A percentile compares a stretch with the other conserved stretches of the same genome.
Evolutionary conservation across 2,888 invertebrate genomes (phyloP).

Genomic region (Suillia variegata): DNA sequence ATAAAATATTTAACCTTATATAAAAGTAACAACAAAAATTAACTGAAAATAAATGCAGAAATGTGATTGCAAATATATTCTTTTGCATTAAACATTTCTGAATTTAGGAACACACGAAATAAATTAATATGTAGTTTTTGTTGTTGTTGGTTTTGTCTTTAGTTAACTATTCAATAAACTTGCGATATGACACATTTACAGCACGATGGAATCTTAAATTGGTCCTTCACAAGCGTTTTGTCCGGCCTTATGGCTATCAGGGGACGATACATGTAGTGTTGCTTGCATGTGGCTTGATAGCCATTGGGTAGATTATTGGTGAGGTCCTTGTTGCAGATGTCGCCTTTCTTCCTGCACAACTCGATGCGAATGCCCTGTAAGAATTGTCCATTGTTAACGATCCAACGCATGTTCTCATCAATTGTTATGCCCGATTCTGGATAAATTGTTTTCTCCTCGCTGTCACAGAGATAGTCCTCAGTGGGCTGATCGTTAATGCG

Average conservation of each 20-base stretch:
- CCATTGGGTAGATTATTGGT: constrained; percentile 41
- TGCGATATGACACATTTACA: constrained; percentile 69
- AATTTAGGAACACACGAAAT: no score
- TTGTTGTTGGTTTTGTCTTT: no score
- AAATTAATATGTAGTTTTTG: no score
- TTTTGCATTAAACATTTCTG: no score
- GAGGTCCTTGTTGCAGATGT: constrained; percentile 61
- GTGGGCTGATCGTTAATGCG: constrained; percentile 58
- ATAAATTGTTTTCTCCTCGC: constrained; percentile 62
- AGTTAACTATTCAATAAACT: no score
- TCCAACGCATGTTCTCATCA: constrained; percentile 69
- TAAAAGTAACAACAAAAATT: no score
- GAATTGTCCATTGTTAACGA: constrained; percentile 72
- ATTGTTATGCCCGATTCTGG: constrained; percentile 69
- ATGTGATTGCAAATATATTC: no score
- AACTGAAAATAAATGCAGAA: no score
- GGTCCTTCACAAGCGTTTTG: constrained; percentile 60
- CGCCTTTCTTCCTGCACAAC: constrained; percentile 66
- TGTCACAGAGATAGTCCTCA: constrained; percentile 62
- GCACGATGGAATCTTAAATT: constrained; percentile 73
- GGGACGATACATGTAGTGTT: constrained; percentile 65
- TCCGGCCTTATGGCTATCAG: constrained; percentile 64
- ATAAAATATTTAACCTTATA: no score
- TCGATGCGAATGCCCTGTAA: constrained; percentile 77
- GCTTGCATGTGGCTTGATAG: constrained; percentile 63